Conservation (phyloP, 2,797 vertebrate species). For the Eurystomus glaucurus region DNA sequence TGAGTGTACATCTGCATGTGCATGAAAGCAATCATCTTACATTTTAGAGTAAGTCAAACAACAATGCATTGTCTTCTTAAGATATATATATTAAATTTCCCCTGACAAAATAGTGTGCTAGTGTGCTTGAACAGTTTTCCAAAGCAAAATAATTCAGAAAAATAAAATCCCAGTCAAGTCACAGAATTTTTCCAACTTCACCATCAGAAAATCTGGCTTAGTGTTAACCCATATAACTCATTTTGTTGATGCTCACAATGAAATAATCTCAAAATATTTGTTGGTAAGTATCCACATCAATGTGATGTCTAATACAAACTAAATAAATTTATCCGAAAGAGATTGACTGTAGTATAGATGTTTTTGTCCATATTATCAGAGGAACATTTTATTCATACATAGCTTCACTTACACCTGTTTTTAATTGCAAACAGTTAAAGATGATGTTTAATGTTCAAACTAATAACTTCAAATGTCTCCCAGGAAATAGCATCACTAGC, state of each 20-base stretch:
- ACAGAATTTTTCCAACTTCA: not conserved
- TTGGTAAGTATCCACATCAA: not conserved
- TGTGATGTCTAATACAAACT: not conserved
- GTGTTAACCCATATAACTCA: not conserved
- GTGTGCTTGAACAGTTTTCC: not conserved
- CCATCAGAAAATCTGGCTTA: not conserved
- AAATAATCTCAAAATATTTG: slow-evolving; percentile 12
- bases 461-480: slow-evolving; percentile 1
- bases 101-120: not conserved
- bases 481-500: not conserved
- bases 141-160: not conserved
- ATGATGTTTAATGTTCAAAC: slow-evolving; percentile 17
- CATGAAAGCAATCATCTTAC: not conserved
- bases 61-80: not conserved
- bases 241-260: not conserved
- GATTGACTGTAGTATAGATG: not conserved
- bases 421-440: slow-evolving; percentile 22
- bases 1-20: too few relatives aligned
- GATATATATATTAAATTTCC: not conserved
- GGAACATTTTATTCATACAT: not conserved
- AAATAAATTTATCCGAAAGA: not conserved
- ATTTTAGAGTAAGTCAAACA: not conserved
- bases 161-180: not conserved
- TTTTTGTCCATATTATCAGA: not conserved
- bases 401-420: slow-evolving; percentile 1